A percentile compares a stretch with the other conserved stretches of the same genome.
Evolutionary conservation across 2,888 invertebrate species (phyloP).

Genomic region (Athetis lepigone): DNA sequence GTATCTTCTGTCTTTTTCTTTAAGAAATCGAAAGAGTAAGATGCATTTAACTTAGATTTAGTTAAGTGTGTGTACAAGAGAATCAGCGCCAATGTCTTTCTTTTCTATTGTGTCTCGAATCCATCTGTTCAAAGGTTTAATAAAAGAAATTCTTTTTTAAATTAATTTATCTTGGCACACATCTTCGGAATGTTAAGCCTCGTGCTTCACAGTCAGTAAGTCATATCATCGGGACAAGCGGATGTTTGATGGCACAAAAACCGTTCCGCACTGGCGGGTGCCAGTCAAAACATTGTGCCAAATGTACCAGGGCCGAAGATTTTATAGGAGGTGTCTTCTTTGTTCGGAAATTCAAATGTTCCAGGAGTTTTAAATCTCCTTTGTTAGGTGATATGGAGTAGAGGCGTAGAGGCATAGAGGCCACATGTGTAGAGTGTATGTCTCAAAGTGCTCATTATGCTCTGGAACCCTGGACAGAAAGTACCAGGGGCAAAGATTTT

Average conservation of each 20-base stretch:
- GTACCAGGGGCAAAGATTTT: conserved; percentile 13
- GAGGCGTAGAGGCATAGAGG: too few species aligned
- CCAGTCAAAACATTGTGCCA: conserved; percentile 72
- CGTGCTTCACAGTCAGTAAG: conserved; percentile 36
- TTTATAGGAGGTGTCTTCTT: conserved; percentile 17
- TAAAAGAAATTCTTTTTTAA: neutral
- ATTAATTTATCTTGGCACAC: conserved; percentile 19
- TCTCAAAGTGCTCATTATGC: too few species aligned
- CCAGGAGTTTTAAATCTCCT: neutral
- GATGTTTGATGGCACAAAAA: conserved; percentile 74
- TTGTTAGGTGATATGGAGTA: conserved; percentile 1
- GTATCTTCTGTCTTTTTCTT: too few species aligned
- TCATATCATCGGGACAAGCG: conserved; percentile 66
- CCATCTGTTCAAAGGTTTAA: neutral
- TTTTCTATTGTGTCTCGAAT: too few species aligned
- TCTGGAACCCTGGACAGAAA: too few species aligned
- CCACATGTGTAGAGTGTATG: too few species aligned
- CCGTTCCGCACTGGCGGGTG: conserved; percentile 67
- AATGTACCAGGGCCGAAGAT: conserved; percentile 33
- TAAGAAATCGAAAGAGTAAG: too few species aligned
- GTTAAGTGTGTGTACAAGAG: too few species aligned
- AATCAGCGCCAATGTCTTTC: too few species aligned
- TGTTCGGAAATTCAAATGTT: conserved; percentile 4
- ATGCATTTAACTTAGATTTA: too few species aligned
- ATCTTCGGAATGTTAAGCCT: conserved; percentile 22